phyloP scores from a whole-genome alignment of 2,888 invertebrate genomes.

The Cordilura impudica region DNA sequence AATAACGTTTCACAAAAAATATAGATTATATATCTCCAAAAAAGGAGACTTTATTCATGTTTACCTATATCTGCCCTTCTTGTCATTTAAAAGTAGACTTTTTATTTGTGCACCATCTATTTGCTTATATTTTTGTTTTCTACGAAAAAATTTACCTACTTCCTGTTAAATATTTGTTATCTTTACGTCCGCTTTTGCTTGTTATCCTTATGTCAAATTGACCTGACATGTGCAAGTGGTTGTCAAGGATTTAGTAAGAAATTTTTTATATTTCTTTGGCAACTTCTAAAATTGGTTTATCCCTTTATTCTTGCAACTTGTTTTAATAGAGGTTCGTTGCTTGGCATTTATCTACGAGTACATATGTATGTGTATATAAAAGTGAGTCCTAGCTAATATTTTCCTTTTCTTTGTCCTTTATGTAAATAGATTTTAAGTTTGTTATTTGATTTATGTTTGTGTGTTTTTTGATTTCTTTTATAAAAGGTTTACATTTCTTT shows the following conservation, averaged over 20 bases:
- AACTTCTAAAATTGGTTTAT: slow-evolving; percentile 6
- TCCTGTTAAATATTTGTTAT: slow-evolving; percentile 40
- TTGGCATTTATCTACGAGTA: no score
- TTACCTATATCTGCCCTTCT: neutral
- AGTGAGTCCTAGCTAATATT: slow-evolving; percentile 9
- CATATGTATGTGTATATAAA: neutral
- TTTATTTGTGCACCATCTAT: neutral
- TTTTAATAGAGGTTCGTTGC: slow-evolving; percentile 29
- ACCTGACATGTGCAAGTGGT: slow-evolving; percentile 54
- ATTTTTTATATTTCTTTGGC: neutral
- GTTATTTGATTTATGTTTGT: slow-evolving; percentile 34
- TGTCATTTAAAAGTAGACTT: neutral
- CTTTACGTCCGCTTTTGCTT: neutral
- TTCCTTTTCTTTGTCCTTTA: slow-evolving; percentile 35
- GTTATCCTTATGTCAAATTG: slow-evolving; percentile 46
- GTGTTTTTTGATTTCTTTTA: neutral
- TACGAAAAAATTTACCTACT: slow-evolving; percentile 5
- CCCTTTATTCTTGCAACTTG: neutral
- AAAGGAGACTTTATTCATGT: neutral
- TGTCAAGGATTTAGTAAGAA: slow-evolving; percentile 42
- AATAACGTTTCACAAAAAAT: neutral
- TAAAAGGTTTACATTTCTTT: neutral
- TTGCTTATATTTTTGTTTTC: neutral
- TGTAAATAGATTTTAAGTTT: slow-evolving; percentile 52
- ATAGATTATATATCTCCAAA: neutral